Percentiles rank a stretch among this genome's conserved stretches.
Evolutionary conservation across 2,888 invertebrate species (phyloP).

Genomic region (Ophonus ardosiacus): DNA sequence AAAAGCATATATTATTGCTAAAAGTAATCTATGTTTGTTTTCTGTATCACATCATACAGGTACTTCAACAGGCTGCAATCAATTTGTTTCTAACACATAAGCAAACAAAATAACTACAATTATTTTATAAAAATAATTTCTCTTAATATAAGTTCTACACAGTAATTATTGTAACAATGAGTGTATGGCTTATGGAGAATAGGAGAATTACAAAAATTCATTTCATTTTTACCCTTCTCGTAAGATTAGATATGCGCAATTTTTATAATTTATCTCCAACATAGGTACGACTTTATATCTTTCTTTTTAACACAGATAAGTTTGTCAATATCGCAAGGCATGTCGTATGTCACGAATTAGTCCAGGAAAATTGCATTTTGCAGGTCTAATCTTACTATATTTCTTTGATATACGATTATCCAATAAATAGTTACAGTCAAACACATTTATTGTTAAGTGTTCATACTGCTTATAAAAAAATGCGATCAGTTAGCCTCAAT

Average conservation of each 20-base stretch:
- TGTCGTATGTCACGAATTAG: neutral
- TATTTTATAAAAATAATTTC: constrained; percentile 64
- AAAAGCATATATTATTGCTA: constrained; percentile 43
- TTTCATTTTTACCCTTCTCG: neutral
- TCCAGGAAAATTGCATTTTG: neutral
- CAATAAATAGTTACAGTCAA: too few relatives aligned
- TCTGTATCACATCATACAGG: constrained; percentile 63
- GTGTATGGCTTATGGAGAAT: constrained; percentile 3
- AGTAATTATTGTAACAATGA: constrained; percentile 58
- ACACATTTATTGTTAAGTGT: too few relatives aligned
- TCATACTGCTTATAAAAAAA: too few relatives aligned
- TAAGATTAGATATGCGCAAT: neutral
- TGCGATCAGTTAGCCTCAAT: neutral
- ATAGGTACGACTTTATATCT: neutral
- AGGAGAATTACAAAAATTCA: neutral
- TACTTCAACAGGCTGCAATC: constrained; percentile 61
- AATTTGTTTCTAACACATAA: constrained; percentile 59
- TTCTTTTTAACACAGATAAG: neutral
- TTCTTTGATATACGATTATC: too few relatives aligned
- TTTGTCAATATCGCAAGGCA: neutral
- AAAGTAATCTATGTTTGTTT: constrained; percentile 51
- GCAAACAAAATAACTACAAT: constrained; percentile 61
- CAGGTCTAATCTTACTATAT: neutral
- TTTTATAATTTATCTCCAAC: neutral
- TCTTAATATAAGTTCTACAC: constrained; percentile 60